Evolutionary conservation across 2,888 invertebrate species (phyloP), one percentile per base, ranked within the genome.

Genomic region (Hybos culiciformis): DNA sequence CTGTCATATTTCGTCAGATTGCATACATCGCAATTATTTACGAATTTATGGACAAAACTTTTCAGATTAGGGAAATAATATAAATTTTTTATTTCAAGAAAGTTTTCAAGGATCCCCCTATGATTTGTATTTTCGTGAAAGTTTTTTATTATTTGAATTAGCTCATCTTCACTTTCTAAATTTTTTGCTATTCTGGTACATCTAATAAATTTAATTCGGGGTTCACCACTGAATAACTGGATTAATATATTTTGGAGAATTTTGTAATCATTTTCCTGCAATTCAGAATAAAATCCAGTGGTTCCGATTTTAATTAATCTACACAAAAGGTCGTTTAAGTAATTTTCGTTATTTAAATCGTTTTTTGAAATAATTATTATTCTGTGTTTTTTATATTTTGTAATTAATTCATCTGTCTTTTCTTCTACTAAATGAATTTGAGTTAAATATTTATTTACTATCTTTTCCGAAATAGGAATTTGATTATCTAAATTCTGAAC

Each of bases 141-240:
- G 9, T 15, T 33, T 33, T 33, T 33, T 33, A 33, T 33, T 15
- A 17, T 17, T 17, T 17, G 8, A 7, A 33, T 17, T 6, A 15
- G 4, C 11, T 17, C 15, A 17, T 33, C 33, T 17, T 33, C 33
- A 33, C 18, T 33, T 15, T 33, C 9, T 9, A 33, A 8, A 4
- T 17, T 18, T 18, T 33, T 5, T 17, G 33, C 17, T 9, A 33
- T n/a, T n/a, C n/a, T n/a, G n/a, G n/a, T n/a, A n/a, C n/a, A n/a
- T n/a, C n/a, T n/a, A n/a, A n/a, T n/a, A n/a, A n/a, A n/a, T n/a
- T n/a, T n/a, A n/a, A n/a, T n/a, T n/a, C n/a, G n/a, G n/a, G n/a
- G n/a, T n/a, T n/a, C n/a, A n/a, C n/a, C n/a, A 29, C 29, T 29
- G 11, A 34, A 9, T 39, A 39, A 31, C 31, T 39, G 20, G 18